Evolutionary conservation across 2,113 vertebrate genomes (phyloP).

Genomic region (Psittacara wagleri): DNA sequence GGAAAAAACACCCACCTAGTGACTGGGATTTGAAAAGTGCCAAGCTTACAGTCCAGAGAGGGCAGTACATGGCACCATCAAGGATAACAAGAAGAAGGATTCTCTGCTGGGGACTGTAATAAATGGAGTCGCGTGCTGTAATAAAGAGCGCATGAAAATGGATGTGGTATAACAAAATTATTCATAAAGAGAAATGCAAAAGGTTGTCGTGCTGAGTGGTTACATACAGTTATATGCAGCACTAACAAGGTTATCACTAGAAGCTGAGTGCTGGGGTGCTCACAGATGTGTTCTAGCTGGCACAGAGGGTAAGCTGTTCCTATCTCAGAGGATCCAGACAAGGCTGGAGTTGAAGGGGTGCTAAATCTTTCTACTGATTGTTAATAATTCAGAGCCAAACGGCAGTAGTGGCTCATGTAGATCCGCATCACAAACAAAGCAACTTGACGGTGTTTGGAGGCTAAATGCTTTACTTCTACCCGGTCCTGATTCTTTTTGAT

Average conservation of each 20-base stretch:
- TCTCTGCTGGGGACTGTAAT: constrained; percentile 76
- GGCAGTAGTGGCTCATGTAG: constrained; percentile 66
- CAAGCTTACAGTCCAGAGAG: constrained; percentile 64
- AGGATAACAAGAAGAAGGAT: constrained; percentile 75
- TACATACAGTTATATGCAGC: constrained; percentile 75
- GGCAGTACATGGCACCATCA: constrained; percentile 69
- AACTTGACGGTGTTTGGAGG: constrained; percentile 53
- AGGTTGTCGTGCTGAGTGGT: constrained; percentile 78
- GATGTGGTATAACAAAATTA: constrained; percentile 84
- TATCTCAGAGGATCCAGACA: constrained; percentile 61
- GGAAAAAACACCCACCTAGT: background rate
- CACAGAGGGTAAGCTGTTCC: constrained; percentile 62
- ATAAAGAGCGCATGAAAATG: constrained; percentile 80
- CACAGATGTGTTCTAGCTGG: constrained; percentile 74
- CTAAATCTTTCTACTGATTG: constrained; percentile 71
- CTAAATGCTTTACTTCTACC: constrained; percentile 52
- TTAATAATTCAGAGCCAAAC: constrained; percentile 80
- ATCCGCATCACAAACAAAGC: constrained; percentile 69
- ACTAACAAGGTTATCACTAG: constrained; percentile 77
- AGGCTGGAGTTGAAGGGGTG: constrained; percentile 66
- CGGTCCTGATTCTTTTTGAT: constrained; percentile 61
- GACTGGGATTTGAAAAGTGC: constrained; percentile 65
- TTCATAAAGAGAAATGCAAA: constrained; percentile 82
- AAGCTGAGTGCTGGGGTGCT: constrained; percentile 68
- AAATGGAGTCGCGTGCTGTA: constrained; percentile 75